phyloP scores from a whole-genome alignment of 2,797 vertebrate species.

The Coendou prehensilis region DNA sequence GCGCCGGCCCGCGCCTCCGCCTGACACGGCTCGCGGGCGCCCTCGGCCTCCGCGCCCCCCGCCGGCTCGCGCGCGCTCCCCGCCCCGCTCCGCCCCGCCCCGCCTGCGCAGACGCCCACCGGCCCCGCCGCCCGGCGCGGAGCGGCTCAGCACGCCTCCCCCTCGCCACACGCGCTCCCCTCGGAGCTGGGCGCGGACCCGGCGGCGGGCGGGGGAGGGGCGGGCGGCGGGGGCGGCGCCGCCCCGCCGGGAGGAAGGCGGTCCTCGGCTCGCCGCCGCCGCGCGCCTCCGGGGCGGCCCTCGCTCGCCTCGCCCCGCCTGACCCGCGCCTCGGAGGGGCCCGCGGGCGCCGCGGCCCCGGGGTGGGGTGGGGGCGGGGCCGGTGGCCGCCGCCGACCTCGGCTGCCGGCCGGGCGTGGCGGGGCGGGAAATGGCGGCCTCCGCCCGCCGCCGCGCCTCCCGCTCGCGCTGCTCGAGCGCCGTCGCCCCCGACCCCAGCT shows the following conservation, averaged over 20 bases:
- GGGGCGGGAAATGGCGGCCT: conserved; percentile 93
- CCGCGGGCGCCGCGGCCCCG: neutral
- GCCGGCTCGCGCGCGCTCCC: conserved; percentile 85
- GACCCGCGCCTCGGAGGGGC: neutral
- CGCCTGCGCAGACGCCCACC: conserved; percentile 78
- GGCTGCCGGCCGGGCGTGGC: conserved; percentile 92
- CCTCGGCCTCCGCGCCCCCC: conserved; percentile 60
- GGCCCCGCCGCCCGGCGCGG: conserved; percentile 84
- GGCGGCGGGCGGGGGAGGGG: conserved; percentile 66
- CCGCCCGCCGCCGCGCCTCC: conserved; percentile 88
- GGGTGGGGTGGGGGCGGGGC: neutral
- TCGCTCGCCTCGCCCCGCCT: neutral
- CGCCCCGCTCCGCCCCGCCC: conserved; percentile 69
- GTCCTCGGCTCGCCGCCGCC: conserved; percentile 57
- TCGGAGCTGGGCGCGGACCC: conserved; percentile 82
- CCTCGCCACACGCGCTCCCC: conserved; percentile 74
- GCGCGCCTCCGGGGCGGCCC: neutral
- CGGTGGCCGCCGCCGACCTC: neutral
- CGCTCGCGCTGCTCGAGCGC: conserved; percentile 33
- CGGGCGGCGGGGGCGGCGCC: conserved; percentile 61
- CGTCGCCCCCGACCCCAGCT: neutral
- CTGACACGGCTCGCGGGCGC: conserved; percentile 66
- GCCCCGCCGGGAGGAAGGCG: conserved; percentile 64
- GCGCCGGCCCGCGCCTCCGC: conserved; percentile 74
- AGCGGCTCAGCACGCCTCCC: conserved; percentile 87